These are phyloP conservation scores for Emydoidea blandingii DNA, from an alignment of 2,797 vertebrate species.

Conservation along the genomic window DNA sequence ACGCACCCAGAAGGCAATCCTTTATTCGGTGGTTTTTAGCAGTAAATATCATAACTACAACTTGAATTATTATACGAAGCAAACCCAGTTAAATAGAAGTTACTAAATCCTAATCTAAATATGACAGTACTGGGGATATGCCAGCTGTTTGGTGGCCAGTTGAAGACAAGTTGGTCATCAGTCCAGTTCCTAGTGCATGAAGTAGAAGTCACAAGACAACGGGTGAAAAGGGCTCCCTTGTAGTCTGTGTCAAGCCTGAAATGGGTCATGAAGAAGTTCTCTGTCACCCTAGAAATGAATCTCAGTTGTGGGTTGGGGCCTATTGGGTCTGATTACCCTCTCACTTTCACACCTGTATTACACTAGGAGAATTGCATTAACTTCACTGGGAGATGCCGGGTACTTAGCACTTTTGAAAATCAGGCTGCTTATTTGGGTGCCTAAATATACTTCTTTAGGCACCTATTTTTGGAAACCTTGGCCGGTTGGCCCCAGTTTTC, in stretches of 20 bases:
- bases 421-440: background rate
- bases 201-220: accelerated
- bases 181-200: accelerated
- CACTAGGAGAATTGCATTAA: too few species aligned
- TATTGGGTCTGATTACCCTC: background rate
- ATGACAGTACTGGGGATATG: background rate
- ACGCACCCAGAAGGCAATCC: accelerated
- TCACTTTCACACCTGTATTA: background rate
- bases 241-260: background rate
- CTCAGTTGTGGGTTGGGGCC: accelerated
- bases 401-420: background rate
- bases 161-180: background rate
- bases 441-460: background rate
- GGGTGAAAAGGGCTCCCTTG: accelerated
- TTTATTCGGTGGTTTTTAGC: background rate
- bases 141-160: background rate
- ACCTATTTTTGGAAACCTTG: background rate
- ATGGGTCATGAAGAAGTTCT: accelerated
- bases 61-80: accelerated
- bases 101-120: background rate
- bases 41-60: background rate
- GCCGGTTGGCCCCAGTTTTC: background rate
- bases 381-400: accelerated
- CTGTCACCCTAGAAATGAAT: background rate
- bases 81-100: background rate